These are phyloP conservation scores for Heterodera carotae DNA, from an alignment of 1,140 invertebrate species.

Conservation along the genomic window DNA sequence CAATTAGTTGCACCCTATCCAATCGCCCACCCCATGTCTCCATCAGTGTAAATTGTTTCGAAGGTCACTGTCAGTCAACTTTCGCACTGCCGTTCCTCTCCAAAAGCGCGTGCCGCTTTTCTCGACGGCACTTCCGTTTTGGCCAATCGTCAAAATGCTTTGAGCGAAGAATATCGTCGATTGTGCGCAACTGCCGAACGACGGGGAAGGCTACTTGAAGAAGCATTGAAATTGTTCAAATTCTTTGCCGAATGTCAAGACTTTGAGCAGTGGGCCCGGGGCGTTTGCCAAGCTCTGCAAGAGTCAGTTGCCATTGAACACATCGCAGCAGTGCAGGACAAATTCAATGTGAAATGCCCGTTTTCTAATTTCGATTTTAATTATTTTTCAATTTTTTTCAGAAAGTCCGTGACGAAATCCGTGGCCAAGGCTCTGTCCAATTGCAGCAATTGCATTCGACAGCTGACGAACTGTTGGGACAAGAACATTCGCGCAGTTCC, in stretches of 20 bases:
- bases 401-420: constrained; percentile 91
- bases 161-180: constrained; percentile 79
- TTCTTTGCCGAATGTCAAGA: constrained; percentile 97
- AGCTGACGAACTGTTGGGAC: constrained; percentile 80
- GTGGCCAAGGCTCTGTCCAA: constrained; percentile 80
- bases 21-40: constrained; percentile 70
- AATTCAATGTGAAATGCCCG: constrained; percentile 75
- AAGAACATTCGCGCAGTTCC: constrained; percentile 84
- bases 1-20: constrained; percentile 73
- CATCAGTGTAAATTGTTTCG: constrained; percentile 68
- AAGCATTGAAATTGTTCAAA: constrained; percentile 86
- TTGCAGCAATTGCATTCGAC: constrained; percentile 84
- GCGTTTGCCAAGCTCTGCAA: constrained; percentile 85
- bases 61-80: constrained; percentile 73
- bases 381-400: constrained; percentile 66
- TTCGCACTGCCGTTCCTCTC: constrained; percentile 55
- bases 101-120: constrained; percentile 65
- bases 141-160: constrained; percentile 78
- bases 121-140: constrained; percentile 76
- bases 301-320: constrained; percentile 82
- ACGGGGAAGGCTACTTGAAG: constrained; percentile 81
- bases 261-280: constrained; percentile 94
- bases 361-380: constrained; percentile 14
- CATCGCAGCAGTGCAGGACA: constrained; percentile 88
- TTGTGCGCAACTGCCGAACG: constrained; percentile 76